These are phyloP conservation scores for Eulemur rufifrons DNA, from an alignment of 2,113 vertebrate species.

Conservation along the genomic window DNA sequence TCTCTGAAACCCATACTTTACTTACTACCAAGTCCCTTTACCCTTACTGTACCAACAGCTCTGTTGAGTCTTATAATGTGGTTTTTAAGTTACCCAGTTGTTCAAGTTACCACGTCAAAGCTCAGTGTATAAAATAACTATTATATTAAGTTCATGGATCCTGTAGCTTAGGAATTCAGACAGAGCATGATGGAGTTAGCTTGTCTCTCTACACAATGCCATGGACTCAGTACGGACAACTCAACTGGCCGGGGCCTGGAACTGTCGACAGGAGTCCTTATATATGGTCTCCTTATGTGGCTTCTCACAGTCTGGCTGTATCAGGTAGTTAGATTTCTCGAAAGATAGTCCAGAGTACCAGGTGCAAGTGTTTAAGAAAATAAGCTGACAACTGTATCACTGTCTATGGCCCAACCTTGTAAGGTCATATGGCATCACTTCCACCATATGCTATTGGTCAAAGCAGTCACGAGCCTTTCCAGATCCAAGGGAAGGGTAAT, in stretches of 20 bases:
- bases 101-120: neutral
- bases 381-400: neutral
- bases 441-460: neutral
- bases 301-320: neutral
- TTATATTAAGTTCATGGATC: neutral
- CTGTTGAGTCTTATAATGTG: neutral
- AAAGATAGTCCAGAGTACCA: neutral
- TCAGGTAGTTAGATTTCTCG: neutral
- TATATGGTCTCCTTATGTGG: neutral
- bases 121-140: neutral
- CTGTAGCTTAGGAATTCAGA: neutral
- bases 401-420: neutral
- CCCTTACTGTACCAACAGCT: neutral
- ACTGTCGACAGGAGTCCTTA: neutral
- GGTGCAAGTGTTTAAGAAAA: neutral
- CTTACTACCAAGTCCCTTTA: neutral
- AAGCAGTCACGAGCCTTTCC: neutral
- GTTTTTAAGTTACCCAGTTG: neutral
- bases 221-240: neutral
- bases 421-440: neutral
- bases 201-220: neutral
- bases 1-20: conserved; percentile 36
- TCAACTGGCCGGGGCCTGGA: neutral
- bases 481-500: neutral
- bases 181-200: neutral